Percentiles rank a stretch among this genome's conserved stretches.
phyloP scores from a whole-genome alignment of 2,797 vertebrate species.

The Cynodonichthys magdalenae region DNA sequence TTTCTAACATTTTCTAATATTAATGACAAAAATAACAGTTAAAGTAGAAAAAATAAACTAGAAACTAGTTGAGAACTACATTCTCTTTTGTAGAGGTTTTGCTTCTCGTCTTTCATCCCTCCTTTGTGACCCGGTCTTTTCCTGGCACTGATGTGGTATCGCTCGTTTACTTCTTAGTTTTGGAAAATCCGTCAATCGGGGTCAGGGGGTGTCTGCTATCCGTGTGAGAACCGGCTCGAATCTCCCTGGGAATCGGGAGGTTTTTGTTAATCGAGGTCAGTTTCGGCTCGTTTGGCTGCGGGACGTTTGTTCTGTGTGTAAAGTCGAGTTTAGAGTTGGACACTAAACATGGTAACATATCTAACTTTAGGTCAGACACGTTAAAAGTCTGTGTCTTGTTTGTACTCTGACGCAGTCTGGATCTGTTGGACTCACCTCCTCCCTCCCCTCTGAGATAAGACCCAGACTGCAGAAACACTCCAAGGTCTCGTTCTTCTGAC shows the following conservation, averaged over 20 bases:
- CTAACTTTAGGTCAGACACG: neutral
- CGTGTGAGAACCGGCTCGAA: slow-evolving; percentile 36
- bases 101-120: neutral
- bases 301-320: slow-evolving; percentile 9
- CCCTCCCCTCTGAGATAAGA: slow-evolving; percentile 28
- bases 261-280: slow-evolving; percentile 45
- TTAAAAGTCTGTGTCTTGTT: neutral
- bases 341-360: neutral
- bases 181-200: slow-evolving; percentile 27
- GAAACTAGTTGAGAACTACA: neutral
- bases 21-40: no score
- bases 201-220: slow-evolving; percentile 41
- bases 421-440: slow-evolving; percentile 8
- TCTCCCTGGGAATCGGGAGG: slow-evolving; percentile 18
- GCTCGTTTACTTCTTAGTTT: neutral
- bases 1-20: no score
- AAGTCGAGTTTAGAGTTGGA: slow-evolving; percentile 2
- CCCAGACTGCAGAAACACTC: slow-evolving; percentile 23
- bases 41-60: no score
- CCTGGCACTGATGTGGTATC: neutral
- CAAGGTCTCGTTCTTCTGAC: slow-evolving; percentile 24
- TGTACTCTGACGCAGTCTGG: neutral
- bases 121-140: neutral
- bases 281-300: slow-evolving; percentile 9
- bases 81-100: neutral